Evolutionary conservation across 2,113 vertebrate genomes (phyloP).

Genomic region (Rhabdomys dilectus): DNA sequence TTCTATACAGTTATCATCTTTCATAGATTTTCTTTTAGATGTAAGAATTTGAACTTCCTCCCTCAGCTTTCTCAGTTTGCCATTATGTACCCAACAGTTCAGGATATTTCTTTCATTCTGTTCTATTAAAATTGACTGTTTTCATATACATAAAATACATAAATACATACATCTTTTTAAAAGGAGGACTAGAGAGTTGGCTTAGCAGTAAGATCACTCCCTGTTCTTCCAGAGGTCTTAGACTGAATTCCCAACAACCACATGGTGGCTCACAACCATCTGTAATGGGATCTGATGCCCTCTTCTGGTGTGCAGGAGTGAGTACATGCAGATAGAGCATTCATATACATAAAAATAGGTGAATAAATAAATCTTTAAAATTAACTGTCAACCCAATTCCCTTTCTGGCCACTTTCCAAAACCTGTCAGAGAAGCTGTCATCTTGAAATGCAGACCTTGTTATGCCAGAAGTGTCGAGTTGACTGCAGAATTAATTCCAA

Average conservation of each 20-base stretch:
- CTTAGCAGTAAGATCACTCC: neutral
- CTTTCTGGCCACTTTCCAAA: neutral
- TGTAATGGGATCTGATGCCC: neutral
- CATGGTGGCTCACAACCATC: neutral
- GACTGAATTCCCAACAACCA: neutral
- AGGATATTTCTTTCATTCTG: neutral
- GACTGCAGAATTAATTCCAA: neutral
- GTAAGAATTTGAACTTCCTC: neutral
- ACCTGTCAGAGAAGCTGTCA: neutral
- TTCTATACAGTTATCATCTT: neutral
- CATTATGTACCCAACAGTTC: neutral
- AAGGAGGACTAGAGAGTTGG: neutral
- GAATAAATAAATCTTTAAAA: neutral
- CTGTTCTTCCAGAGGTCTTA: neutral
- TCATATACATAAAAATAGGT: neutral
- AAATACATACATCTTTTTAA: neutral
- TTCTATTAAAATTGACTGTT: neutral
- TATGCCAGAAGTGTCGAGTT: neutral
- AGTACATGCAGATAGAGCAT: neutral
- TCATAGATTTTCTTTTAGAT: conserved; percentile 8
- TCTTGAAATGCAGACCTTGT: neutral
- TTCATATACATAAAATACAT: neutral
- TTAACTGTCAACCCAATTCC: neutral
- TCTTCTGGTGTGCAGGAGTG: neutral
- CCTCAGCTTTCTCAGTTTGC: neutral